Evolutionary conservation across 2,113 vertebrate genomes (phyloP).

Genomic region (Eclectus roratus): DNA sequence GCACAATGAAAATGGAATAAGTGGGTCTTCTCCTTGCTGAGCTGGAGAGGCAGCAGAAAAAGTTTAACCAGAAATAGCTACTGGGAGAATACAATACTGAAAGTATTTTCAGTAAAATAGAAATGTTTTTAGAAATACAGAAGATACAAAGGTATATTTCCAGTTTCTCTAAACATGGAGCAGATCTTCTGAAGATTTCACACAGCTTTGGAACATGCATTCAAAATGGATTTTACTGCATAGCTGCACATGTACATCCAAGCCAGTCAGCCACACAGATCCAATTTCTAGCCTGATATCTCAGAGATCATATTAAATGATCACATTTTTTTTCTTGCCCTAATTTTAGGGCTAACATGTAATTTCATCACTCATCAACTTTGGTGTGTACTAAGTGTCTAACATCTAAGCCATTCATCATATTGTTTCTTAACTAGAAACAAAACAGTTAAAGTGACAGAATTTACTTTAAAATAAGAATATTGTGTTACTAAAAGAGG

Average conservation of each 20-base stretch:
- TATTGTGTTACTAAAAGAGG: neutral
- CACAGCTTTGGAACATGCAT: neutral
- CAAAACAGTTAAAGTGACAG: neutral
- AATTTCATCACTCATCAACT: neutral
- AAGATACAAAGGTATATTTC: neutral
- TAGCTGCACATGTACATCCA: neutral
- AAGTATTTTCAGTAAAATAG: neutral
- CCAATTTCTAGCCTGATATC: neutral
- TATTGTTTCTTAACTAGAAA: neutral
- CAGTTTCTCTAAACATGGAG: neutral
- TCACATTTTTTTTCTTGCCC: neutral
- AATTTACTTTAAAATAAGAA: neutral
- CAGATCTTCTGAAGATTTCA: neutral
- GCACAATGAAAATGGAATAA: neutral
- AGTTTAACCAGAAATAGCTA: neutral
- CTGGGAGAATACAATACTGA: neutral
- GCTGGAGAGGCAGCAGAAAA: neutral
- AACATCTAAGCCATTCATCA: neutral
- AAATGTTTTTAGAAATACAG: neutral
- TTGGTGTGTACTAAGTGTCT: neutral
- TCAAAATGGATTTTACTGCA: neutral
- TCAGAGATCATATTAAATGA: neutral
- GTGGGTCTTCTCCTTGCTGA: neutral
- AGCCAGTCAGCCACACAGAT: neutral
- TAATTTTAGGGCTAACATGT: neutral